Evolutionary conservation across 2,888 invertebrate species (phyloP), one percentile per base, ranked within the genome.

Genomic region (Nymphalis urticae): DNA sequence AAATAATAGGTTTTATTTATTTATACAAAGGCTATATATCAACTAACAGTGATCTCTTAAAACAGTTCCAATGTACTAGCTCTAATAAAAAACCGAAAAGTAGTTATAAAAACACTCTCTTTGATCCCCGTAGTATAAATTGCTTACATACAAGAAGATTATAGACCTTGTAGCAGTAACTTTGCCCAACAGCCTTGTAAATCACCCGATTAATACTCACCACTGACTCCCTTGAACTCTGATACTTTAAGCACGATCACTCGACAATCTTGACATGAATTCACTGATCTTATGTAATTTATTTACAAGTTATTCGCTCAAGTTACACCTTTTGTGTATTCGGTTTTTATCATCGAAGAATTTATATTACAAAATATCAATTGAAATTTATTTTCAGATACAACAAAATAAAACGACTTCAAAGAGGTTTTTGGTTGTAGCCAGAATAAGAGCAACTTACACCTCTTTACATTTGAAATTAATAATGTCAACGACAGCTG

Each of bases 191-290:
- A 64, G 69, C 66, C 58, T 64, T 64, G 63, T 48, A 48, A 50
- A 48, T 56, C 63, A 53, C 17, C 62, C 64, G 69, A 66, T 58
- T 60, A 60, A 54, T 50, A 50, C 58, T 60, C 60, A 62, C 63
- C 27, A 56, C 19, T 54, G 50, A 48, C 65, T 68, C 66, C 72
- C 72, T 71, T 72, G 72, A 72, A 72, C 72, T 71, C 70, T 66
- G 71, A 63, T 64, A 64, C 64, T 70, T 68, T 64, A 70, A 62
- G 50, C 59, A 68, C 61, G 70, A 72, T 70, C 68, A 72, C 68
- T 72, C 65, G 74, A 72, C 69, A 74, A 48, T 72, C 74, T 74
- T 74, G 74, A 74, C 73, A 74, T 67, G 59, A 73, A 72, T 73
- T 67, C 68, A 54, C 32, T 48, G 66, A 61, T 61, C 66, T 67